Base-by-base conservation (phyloP, 2,797 vertebrate genomes). In the Cyclopterus lumpus region DNA sequence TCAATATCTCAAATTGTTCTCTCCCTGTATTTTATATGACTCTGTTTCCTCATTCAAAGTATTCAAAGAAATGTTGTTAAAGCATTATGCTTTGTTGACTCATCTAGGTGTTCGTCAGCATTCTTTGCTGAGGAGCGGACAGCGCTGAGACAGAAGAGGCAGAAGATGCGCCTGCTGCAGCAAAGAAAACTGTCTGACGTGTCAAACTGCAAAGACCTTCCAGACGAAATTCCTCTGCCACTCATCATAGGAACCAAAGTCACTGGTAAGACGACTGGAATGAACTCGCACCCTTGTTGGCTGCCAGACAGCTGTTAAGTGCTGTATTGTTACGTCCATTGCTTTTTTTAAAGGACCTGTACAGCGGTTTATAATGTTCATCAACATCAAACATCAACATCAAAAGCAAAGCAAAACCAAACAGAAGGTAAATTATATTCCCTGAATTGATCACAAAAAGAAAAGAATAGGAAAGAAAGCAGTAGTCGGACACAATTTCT, bases 161-260 rank as follows among this genome's bases (percentile, higher is more conserved):
- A 98, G 87, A 99, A 99, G 93, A 99, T 99, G 92, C 94, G 98
- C 10, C 94, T 99, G 60, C 82, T 99, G 84, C 98, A 99, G 86
- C 98, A 99, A 86, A 94, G 97, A 69, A 99, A 99, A 82, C 95
- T 99, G 75, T 95, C 97, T 10, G 98, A 99, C 48, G 94, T 99
- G 80, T 98, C 97, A 1, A 95, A 95, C 71, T 99, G 98, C 92
- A 99, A 99, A 95, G 98, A 99, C 81, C 97, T 99, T 76, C 98
- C 98, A 14, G 98, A 99, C 67, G 97, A 99, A 93, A 99, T 99
- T 86, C 98, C 98, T 26, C 89, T 99, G 58, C 97, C 97, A 0
- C 94, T 99, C 86, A 98, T 99, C 86, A 99, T 99, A 84, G 98
- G 98, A 92, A 99, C 98, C 69, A 99, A 99, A 96, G 98, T 99